phyloP scores from a whole-genome alignment of 2,113 vertebrate species.

The Vidua chalybeata region DNA sequence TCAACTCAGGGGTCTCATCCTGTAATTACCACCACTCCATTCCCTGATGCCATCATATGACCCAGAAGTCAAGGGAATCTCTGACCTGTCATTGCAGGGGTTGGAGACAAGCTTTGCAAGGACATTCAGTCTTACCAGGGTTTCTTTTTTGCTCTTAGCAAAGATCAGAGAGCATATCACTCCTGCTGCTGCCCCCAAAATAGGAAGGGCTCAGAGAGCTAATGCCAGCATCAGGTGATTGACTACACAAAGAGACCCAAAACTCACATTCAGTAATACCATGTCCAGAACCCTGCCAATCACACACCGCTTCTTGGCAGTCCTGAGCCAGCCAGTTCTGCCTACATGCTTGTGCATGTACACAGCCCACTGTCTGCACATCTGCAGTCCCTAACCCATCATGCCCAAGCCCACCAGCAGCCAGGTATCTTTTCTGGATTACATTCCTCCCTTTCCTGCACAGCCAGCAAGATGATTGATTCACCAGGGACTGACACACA shows the following conservation, averaged over 20 bases:
- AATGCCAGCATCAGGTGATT: neutral
- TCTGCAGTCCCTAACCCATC: neutral
- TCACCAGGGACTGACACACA: neutral
- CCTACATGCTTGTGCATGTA: neutral
- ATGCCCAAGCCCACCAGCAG: neutral
- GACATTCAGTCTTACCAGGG: neutral
- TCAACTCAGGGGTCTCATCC: neutral
- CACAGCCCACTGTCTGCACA: neutral
- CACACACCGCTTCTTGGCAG: neutral
- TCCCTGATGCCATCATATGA: neutral
- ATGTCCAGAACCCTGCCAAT: neutral
- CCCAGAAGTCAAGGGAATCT: neutral
- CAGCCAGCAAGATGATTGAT: neutral
- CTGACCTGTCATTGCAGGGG: neutral
- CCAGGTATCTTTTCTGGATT: neutral
- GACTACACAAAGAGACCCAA: neutral
- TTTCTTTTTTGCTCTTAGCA: neutral
- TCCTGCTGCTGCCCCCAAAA: neutral
- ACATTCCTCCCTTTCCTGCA: neutral
- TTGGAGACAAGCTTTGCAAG: neutral
- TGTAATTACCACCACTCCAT: neutral
- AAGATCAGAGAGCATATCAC: neutral
- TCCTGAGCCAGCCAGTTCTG: neutral
- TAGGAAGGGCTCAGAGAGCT: neutral
- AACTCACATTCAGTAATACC: neutral